Conservation (phyloP, 2,113 vertebrate genomes). For the Strigops habroptila region DNA sequence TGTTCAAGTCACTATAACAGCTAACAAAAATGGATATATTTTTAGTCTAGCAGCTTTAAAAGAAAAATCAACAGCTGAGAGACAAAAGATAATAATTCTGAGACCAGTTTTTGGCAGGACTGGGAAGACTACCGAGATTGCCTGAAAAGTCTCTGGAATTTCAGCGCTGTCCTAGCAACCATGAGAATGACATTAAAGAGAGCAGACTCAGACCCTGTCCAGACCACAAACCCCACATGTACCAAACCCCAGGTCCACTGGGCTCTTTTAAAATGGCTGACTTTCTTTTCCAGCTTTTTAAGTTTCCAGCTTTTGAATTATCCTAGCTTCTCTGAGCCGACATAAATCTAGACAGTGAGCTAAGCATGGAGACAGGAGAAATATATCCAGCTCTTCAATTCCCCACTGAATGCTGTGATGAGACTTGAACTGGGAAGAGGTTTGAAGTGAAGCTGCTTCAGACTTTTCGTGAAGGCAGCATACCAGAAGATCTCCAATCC, state of each 20-base stretch:
- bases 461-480: conserved; percentile 41
- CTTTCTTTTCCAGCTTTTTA: conserved; percentile 52
- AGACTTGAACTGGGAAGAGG: conserved; percentile 31
- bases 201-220: background rate
- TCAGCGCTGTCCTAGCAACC: background rate
- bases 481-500: conserved; percentile 46
- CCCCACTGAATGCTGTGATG: background rate
- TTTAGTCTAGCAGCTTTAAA: conserved; percentile 36
- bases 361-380: conserved; percentile 54
- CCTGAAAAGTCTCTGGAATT: conserved; percentile 40
- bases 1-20: background rate
- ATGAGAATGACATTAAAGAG: conserved; percentile 48
- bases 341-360: conserved; percentile 55
- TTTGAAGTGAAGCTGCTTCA: conserved; percentile 38
- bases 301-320: conserved; percentile 51
- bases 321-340: conserved; percentile 34
- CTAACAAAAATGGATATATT: conserved; percentile 11
- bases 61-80: background rate
- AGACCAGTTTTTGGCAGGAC: conserved; percentile 36
- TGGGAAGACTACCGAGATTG: conserved; percentile 30
- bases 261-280: conserved; percentile 44
- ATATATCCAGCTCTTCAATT: conserved; percentile 31
- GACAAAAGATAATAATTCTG: conserved; percentile 45
- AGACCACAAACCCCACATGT: conserved; percentile 52
- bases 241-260: background rate